These are phyloP conservation scores for Mactromeris polynyma DNA, from an alignment of 2,888 invertebrate genomes.

Conservation along the genomic window DNA sequence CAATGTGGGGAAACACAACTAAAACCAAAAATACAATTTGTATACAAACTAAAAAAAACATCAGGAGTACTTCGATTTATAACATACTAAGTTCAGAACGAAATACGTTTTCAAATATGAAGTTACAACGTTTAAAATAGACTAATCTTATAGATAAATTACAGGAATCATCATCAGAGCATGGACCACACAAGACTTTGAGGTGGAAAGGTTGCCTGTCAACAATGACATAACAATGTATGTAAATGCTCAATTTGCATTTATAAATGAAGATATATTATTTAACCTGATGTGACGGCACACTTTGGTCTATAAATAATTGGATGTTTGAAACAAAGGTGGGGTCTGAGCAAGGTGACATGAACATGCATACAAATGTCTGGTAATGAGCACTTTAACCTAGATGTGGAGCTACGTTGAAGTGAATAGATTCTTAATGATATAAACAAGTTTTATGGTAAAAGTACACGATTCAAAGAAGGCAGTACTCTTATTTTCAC, in stretches of 20 bases:
- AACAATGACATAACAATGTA: not conserved
- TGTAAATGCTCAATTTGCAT: not conserved
- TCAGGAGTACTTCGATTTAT: too few relatives aligned
- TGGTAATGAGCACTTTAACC: not conserved
- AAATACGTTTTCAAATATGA: too few relatives aligned
- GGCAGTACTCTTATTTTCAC: too few relatives aligned
- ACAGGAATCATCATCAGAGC: not conserved
- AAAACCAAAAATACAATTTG: too few relatives aligned
- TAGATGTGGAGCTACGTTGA: not conserved
- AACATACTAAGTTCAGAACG: too few relatives aligned
- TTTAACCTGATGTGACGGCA: not conserved
- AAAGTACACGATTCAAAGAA: not conserved
- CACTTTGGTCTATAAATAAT: not conserved
- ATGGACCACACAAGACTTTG: not conserved
- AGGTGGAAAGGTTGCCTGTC: not conserved
- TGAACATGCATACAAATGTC: constrained; percentile 5
- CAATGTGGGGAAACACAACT: too few relatives aligned
- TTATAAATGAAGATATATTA: not conserved
- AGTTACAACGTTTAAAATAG: too few relatives aligned
- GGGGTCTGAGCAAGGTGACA: not conserved
- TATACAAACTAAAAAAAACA: too few relatives aligned
- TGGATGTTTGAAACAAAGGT: not conserved
- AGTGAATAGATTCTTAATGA: not conserved
- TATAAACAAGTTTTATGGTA: not conserved
- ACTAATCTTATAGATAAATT: too few relatives aligned